phyloP scores from a whole-genome alignment of 1,140 invertebrate species.

The Rhyzopertha dominica region DNA sequence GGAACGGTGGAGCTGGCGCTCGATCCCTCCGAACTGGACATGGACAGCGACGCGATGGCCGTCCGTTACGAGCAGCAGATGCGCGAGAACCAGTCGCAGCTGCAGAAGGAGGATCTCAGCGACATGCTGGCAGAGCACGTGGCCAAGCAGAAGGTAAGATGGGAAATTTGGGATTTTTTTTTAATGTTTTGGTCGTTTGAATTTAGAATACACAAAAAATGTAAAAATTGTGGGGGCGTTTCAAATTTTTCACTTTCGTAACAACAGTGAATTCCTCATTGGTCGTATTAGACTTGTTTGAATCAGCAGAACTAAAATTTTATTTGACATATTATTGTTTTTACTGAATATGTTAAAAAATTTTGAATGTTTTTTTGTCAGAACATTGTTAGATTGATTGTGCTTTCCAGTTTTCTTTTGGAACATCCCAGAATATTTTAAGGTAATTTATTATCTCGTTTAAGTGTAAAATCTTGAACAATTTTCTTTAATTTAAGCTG shows the following conservation, averaged over 20 bases:
- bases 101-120: conserved; percentile 91
- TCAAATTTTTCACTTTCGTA: conserved; percentile 4
- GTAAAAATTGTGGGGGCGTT: not conserved
- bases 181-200: conserved; percentile 5
- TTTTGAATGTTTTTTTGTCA: too few species aligned
- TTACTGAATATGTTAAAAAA: too few species aligned
- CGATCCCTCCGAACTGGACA: conserved; percentile 95
- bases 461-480: too few species aligned
- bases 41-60: conserved; percentile 94
- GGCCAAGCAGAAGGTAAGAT: conserved; percentile 78
- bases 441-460: too few species aligned
- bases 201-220: conserved; percentile 1
- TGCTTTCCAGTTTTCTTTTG: too few species aligned
- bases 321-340: too few species aligned
- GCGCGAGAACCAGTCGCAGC: conserved; percentile 81
- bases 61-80: conserved; percentile 95
- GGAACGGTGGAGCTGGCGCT: conserved; percentile 88
- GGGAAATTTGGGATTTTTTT: conserved; percentile 9
- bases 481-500: too few species aligned
- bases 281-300: too few species aligned
- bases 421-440: too few species aligned
- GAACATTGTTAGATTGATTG: too few species aligned
- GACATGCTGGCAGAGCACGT: conserved; percentile 99
- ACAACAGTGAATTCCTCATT: too few species aligned
- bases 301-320: too few species aligned